Base-by-base conservation (phyloP, 1,140 invertebrate species). In the Drosophila truncata region DNA sequence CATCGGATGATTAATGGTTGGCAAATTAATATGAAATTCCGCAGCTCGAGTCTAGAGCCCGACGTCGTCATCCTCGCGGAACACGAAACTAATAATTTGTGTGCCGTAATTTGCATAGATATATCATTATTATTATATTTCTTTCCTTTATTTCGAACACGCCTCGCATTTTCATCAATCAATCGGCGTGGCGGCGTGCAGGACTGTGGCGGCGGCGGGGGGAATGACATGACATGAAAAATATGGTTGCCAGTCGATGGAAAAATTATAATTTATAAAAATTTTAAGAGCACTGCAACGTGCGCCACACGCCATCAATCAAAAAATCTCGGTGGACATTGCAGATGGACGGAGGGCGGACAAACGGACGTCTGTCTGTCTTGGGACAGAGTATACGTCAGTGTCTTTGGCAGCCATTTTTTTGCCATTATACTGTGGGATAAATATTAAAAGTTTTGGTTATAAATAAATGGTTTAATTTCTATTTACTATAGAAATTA, bases 191-290 rank as follows among this genome's bases (percentile, higher is more conserved):
- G 18, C 66, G 70, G 50, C 7, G 39, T 54, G 42, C 37, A 23
- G 69, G 52, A 16, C n/a, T 29, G 27, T 25, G 50, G 27, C 54
- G 31, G 1, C 25, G 52, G 39, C 27, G 27, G 49, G 58, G 41
- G 41, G 52, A 74, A 57, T 50, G 42, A 81, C 50, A 71, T 77
- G 83, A 87, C 83, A 84, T 88, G 83, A 88, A 87, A 87, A 87
- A 87, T 87, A 87, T 88, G 83, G 79, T 55, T 79, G 82, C 70
- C 58, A 75, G 75, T 59, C 83, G 63, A 80, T 87, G 80, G 57
- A 87, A 88, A 70, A 88, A 87, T 83, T 71, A 83, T 87, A 87
- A 87, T 87, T 87, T 87, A 87, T 84, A 84, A 84, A 88, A 88
- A 87, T 74, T 80, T 80, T 74, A 87, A 88, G 84, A 70, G 66